Evolutionary conservation across 2,113 vertebrate genomes (phyloP), one percentile per base, ranked within the genome.

Genomic region (Arizona elegans): DNA sequence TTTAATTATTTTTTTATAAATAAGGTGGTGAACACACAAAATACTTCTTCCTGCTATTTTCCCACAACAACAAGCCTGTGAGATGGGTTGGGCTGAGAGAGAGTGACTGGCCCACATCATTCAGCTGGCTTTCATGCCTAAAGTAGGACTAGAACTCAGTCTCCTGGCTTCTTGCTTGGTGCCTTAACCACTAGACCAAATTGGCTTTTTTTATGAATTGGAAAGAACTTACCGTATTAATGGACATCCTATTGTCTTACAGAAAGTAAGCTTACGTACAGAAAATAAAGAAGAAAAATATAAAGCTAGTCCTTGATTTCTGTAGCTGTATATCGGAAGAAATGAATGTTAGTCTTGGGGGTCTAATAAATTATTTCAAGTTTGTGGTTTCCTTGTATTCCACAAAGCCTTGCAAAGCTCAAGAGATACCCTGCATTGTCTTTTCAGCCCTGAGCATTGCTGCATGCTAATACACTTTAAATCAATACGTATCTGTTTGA

Each of bases 401-500:
- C 91, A 94, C 4, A 95, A 97, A 96, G 53, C 81, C 65, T 96
- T 97, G 90, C 95, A 97, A 92, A 95, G 65, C 21, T 91, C 92
- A 94, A 91, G 89, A 95, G 86, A 1, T 12, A 92, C 96, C 96
- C 95, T 96, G 93, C 90, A 90, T 93, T 87, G 62, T 95, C 94
- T 96, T 97, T 97, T 95, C 94, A 96, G 75, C 90, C 87, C 88
- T 94, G 86, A 92, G 90, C 93, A 91, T 97, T 96, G 93, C 95
- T 95, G 96, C 95, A 95, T 95, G 81, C 97, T 97, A 95, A 94
- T 94, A 96, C 92, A 54, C 92, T 96, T 97, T 96, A 97, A 98
- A 97, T 97, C 97, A 96, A 97, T 98, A 97, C 97, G 97, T 96
- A 94, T 97, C 96, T 93, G 97, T 97, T 97, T 97, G 95, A 97